Conservation (phyloP, 2,113 vertebrate genomes). For the Scartelaos histophorus region DNA sequence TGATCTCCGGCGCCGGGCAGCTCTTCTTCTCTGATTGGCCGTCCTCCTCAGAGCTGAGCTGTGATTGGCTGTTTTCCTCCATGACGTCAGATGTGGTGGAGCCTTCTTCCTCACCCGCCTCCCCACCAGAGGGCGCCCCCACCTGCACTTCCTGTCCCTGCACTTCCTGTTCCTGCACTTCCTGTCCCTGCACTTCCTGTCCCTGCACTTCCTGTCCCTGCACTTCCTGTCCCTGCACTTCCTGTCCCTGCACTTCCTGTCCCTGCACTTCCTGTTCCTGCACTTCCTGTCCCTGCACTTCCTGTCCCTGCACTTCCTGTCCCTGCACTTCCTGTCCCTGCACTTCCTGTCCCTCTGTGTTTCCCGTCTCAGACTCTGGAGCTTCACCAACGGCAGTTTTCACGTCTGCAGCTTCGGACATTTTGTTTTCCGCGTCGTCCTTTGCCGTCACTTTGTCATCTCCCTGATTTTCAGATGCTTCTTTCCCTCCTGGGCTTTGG, state of each 20-base stretch:
- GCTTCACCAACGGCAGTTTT: neutral
- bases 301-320: too few relatives aligned
- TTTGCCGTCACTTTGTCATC: neutral
- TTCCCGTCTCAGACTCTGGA: neutral
- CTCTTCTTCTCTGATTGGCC: neutral
- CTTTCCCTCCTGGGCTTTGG: neutral
- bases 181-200: neutral
- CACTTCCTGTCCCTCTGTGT: neutral
- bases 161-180: neutral
- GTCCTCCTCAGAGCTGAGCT: neutral
- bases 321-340: neutral
- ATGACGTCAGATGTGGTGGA: neutral
- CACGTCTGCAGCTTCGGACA: neutral
- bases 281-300: too few relatives aligned
- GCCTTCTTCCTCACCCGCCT: neutral
- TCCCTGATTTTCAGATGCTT: neutral
- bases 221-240: neutral
- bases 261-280: neutral
- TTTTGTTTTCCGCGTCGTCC: neutral
- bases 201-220: neutral
- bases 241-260: neutral
- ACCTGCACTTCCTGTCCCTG: too few relatives aligned
- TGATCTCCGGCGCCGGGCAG: neutral
- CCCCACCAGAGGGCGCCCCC: neutral
- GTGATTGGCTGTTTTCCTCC: slow-evolving; percentile 1